Conservation (phyloP, 2,113 vertebrate genomes). For the Neotragus moschatus region DNA sequence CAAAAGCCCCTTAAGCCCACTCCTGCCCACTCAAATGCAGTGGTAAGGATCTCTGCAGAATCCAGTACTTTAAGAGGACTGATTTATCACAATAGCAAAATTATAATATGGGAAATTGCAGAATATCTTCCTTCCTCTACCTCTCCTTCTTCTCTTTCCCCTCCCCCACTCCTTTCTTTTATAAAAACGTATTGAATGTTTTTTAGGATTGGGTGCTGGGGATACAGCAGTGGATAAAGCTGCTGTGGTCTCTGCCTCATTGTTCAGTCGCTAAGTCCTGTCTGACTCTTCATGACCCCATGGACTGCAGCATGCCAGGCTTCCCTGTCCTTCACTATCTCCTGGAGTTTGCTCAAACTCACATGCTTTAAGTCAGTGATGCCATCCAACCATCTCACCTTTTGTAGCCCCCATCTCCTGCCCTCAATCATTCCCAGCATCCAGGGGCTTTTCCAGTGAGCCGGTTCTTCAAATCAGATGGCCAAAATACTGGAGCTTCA, state of each 20-base stretch:
- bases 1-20: neutral
- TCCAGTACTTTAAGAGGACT: neutral
- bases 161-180: neutral
- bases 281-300: neutral
- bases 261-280: neutral
- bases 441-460: neutral
- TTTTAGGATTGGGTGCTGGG: neutral
- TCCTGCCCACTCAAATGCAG: neutral
- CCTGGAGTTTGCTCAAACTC: neutral
- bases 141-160: too few species aligned
- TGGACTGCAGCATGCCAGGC: neutral
- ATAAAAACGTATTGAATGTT: neutral
- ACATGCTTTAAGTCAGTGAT: neutral
- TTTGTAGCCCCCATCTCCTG: neutral
- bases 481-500: neutral
- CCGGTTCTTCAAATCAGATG: neutral
- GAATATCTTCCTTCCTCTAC: neutral
- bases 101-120: neutral
- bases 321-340: neutral
- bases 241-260: neutral
- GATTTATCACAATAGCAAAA: neutral
- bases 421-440: neutral
- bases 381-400: neutral
- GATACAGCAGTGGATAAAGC: neutral
- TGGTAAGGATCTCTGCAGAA: conserved; percentile 13